Evolutionary conservation across 2,888 invertebrate species (phyloP).

Genomic region (Lampropteryx suffumata): DNA sequence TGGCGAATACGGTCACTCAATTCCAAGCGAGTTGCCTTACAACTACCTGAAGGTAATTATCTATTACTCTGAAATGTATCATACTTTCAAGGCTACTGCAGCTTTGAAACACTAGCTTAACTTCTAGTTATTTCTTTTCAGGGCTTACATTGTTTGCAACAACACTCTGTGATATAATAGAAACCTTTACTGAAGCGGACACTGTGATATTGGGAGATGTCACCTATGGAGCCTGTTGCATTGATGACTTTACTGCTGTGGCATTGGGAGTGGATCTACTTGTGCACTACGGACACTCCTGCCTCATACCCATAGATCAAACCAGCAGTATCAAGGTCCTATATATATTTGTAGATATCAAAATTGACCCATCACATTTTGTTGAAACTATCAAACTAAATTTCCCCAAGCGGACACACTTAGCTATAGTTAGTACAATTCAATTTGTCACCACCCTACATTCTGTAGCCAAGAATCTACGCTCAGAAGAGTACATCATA

Average conservation of each 20-base stretch:
- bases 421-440: constrained; percentile 97
- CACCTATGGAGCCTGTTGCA: constrained; percentile 99
- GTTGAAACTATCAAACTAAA: constrained; percentile 93
- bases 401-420: constrained; percentile 84
- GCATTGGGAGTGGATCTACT: constrained; percentile 95
- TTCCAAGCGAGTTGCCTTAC: constrained; percentile 95
- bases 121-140: constrained; percentile 45
- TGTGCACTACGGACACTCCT: constrained; percentile 99
- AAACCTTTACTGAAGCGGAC: constrained; percentile 93
- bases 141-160: constrained; percentile 95
- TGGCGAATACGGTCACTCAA: constrained; percentile 95
- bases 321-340: constrained; percentile 94
- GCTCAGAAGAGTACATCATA: constrained; percentile 86
- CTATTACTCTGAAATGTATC: not conserved
- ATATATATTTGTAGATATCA: constrained; percentile 99
- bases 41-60: constrained; percentile 94
- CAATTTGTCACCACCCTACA: constrained; percentile 98
- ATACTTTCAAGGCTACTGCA: not conserved
- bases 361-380: constrained; percentile 96
- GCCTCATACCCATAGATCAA: constrained; percentile 94
- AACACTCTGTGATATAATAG: constrained; percentile 95
- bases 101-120: not conserved
- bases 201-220: constrained; percentile 99
- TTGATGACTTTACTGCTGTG: constrained; percentile 97
- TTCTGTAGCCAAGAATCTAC: constrained; percentile 87